A percentile compares a stretch with the other conserved stretches of the same genome.
Conservation (phyloP, 2,797 vertebrate genomes). For the Clarias pachynema region DNA sequence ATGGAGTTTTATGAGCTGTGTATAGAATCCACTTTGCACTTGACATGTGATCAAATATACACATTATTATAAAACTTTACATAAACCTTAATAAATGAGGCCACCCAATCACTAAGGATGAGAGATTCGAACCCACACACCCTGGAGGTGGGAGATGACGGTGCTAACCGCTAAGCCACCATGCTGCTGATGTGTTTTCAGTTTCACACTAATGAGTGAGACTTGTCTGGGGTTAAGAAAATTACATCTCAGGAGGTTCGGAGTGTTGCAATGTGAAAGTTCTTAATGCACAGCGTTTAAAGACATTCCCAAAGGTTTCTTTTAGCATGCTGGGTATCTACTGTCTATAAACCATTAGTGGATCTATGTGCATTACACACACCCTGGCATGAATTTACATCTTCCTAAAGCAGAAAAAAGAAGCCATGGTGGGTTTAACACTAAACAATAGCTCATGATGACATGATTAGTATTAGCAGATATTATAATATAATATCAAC, state of each 20-base stretch:
- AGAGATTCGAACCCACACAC: too few species aligned
- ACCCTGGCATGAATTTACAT: not conserved
- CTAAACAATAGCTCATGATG: not conserved
- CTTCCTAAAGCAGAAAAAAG: not conserved
- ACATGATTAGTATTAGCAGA: not conserved
- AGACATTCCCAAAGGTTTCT: constrained; percentile 47
- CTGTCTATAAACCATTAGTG: not conserved
- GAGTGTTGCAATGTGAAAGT: constrained; percentile 44
- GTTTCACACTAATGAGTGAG: constrained; percentile 40
- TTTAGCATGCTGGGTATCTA: constrained; percentile 28
- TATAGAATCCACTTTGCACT: not conserved
- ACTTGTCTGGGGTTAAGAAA: constrained; percentile 57
- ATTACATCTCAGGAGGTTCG: constrained; percentile 53
- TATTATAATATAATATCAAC: not conserved
- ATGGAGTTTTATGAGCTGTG: not conserved
- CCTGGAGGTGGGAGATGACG: too few species aligned
- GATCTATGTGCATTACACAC: not conserved
- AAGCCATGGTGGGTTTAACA: not conserved
- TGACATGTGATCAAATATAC: not conserved
- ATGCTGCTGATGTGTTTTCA: not conserved
- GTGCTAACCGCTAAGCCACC: too few species aligned
- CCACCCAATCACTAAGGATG: too few species aligned
- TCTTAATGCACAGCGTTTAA: constrained; percentile 48
- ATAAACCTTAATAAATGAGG: not conserved
- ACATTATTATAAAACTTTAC: not conserved